Conservation (phyloP, 2,113 vertebrate genomes). For the Muntiacus muntjak region DNA sequence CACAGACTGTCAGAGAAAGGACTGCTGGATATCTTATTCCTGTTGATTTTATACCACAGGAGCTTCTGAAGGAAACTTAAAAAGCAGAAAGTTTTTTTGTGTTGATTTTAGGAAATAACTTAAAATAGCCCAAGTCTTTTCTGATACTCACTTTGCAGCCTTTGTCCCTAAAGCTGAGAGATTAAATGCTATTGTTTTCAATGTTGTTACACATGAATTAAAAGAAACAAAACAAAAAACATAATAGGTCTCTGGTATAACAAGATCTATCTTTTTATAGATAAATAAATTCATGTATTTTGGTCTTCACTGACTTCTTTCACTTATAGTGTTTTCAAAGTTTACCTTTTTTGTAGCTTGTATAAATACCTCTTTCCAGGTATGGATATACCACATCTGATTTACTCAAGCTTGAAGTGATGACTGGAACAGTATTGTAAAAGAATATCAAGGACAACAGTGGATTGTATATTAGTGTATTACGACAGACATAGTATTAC, state of each 20-base stretch:
- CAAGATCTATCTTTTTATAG: background rate
- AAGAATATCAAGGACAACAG: background rate
- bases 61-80: background rate
- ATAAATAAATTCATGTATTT: background rate
- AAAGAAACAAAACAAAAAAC: background rate
- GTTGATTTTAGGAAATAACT: background rate
- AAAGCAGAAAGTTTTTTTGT: background rate
- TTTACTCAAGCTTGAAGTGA: background rate
- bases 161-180: background rate
- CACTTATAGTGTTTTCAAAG: background rate
- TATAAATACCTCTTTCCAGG: background rate
- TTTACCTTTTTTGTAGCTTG: background rate
- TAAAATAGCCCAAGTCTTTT: background rate
- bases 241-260: background rate
- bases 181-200: background rate
- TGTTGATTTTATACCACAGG: background rate
- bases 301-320: background rate
- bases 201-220: background rate
- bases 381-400: background rate
- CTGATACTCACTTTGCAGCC: background rate
- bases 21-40: background rate
- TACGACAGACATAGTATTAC: background rate
- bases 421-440: background rate
- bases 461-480: background rate
- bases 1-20: background rate